phyloP scores from a whole-genome alignment of 2,888 invertebrate genomes.

The Eristalinus sepulchralis region DNA sequence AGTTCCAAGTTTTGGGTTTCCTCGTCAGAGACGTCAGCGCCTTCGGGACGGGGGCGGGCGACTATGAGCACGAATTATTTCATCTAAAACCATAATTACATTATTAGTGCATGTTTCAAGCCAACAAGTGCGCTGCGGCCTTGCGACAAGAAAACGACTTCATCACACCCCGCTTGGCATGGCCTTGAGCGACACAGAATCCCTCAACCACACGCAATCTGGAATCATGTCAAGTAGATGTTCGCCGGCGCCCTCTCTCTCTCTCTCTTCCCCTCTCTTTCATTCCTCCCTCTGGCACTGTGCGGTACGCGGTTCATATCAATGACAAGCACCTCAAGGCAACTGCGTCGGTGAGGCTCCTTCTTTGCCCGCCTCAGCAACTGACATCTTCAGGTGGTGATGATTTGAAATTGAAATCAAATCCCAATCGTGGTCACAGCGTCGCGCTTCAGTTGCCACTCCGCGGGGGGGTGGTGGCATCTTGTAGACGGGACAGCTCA shows the following conservation, averaged over 20 bases:
- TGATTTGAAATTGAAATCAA: constrained; percentile 56
- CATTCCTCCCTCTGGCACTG: background rate
- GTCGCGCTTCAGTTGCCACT: background rate
- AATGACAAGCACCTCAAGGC: constrained; percentile 38
- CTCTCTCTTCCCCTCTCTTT: background rate
- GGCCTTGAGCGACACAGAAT: constrained; percentile 56
- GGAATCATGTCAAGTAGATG: constrained; percentile 40
- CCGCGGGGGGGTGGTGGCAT: constrained; percentile 14
- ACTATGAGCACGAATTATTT: background rate
- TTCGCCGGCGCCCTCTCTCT: background rate
- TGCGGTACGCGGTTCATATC: constrained; percentile 38
- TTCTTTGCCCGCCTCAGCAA: constrained; percentile 27
- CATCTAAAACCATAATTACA: constrained; percentile 10
- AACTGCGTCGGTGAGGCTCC: constrained; percentile 9
- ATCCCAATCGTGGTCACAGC: constrained; percentile 42
- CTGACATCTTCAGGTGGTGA: constrained; percentile 21
- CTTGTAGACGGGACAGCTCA: constrained; percentile 3
- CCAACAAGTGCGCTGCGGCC: constrained; percentile 4
- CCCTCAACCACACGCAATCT: constrained; percentile 44
- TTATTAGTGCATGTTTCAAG: constrained; percentile 9
- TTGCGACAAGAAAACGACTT: constrained; percentile 20
- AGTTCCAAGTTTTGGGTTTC: constrained; percentile 12
- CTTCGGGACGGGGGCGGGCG: background rate
- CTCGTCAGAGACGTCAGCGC: background rate
- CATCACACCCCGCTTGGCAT: constrained; percentile 41